Percentiles rank a stretch among this genome's conserved stretches.
phyloP scores from a whole-genome alignment of 2,113 vertebrate species.

The Anhinga rufa region DNA sequence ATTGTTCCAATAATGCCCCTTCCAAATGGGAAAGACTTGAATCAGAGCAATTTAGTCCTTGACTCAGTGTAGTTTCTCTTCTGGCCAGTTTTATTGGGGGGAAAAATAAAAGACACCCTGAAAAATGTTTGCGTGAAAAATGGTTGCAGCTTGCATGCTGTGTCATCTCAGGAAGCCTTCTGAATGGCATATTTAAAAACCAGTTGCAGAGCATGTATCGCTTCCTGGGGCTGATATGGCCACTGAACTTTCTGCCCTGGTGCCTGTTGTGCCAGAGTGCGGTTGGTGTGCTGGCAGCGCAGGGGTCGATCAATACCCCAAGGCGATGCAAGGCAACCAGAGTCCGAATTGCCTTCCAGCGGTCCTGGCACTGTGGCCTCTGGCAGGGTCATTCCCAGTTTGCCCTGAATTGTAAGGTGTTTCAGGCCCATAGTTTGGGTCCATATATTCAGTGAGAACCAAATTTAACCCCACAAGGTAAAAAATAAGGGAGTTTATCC shows the following conservation, averaged over 20 bases:
- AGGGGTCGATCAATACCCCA: background rate
- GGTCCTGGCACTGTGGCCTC: background rate
- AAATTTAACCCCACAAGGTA: background rate
- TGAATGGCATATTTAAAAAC: background rate
- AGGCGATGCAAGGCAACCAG: background rate
- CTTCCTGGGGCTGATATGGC: background rate
- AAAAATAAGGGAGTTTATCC: background rate
- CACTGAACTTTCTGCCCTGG: background rate
- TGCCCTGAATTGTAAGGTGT: background rate
- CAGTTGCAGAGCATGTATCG: background rate
- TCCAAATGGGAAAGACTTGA: background rate
- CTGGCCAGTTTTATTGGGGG: background rate
- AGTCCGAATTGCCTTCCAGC: background rate
- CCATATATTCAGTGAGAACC: background rate
- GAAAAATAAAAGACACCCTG: background rate
- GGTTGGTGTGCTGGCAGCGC: accelerated
- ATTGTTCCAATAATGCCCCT: background rate
- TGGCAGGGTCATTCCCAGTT: background rate
- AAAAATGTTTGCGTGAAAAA: background rate
- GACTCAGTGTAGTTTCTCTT: background rate
- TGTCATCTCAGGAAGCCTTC: background rate
- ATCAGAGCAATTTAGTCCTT: conserved; percentile 26
- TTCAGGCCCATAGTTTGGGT: background rate
- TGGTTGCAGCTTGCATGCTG: background rate
- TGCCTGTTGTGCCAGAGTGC: background rate